Base-by-base conservation (phyloP, 2,888 invertebrate genomes). In the Drosophila planitibia region DNA sequence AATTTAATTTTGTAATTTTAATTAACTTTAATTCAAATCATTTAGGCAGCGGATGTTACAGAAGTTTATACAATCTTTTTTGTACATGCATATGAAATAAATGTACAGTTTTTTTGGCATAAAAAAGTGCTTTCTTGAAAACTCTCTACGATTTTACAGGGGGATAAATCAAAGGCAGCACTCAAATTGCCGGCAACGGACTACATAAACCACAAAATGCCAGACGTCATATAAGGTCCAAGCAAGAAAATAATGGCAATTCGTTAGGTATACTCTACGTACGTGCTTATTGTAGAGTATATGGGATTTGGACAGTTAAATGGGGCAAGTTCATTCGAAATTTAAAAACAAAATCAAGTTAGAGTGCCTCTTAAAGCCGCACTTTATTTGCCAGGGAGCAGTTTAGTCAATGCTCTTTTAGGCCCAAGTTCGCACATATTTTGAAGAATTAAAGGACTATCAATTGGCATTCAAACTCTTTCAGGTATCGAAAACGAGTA, bases 41-140 rank as follows among this genome's bases (percentile, higher is more conserved):
- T 66, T 67, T 68, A 83, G 83, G 86, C 81, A 71, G 74, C 73
- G 83, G 79, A 85, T 69, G 51, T 65, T 62, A 41, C 70, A 41
- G 41, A 62, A 55, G n/a, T 55, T 81, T 53, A 53, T 63, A 60
- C 68, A 69, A 76, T 69, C 72, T 52, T 58, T 54, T 39, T 39
- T 57, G 37, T 57, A 57, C 39, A 28, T 64, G 66, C 68, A 65
- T 71, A 72, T 81, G 37, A 66, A 79, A 81, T 76, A 73, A 74
- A 70, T 76, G 64, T 58, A 58, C 30, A 66, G 62, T 65, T 39
- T 51, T 33, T 68, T 72, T 54, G 59, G 59, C 62, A 66, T 28
- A 37, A 25, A n/a, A 28, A 32, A 25, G 14, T 57, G 44, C 9
- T 47, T 47, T 25, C 9, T 16, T 14, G 4, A n/a, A 37, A 52